A percentile compares a stretch with the other conserved stretches of the same genome.
Conservation (phyloP, 2,113 vertebrate genomes). For the Varanus komodoensis region DNA sequence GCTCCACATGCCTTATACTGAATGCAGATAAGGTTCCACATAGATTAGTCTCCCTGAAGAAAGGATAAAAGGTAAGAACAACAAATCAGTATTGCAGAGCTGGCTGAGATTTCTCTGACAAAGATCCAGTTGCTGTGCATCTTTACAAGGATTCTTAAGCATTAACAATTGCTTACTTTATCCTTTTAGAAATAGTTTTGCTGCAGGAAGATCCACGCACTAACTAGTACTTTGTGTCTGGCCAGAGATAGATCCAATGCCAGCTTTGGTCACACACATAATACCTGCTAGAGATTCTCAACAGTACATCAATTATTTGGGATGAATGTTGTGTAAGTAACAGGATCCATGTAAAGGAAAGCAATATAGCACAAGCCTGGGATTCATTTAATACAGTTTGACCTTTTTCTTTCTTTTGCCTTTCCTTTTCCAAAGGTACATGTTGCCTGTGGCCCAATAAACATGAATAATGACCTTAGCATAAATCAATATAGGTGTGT, state of each 20-base stretch:
- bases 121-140: conserved; percentile 54
- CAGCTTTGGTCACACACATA: conserved; percentile 11
- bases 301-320: background rate
- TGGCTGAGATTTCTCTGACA: conserved; percentile 42
- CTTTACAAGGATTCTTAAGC: background rate
- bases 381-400: background rate
- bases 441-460: background rate
- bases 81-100: conserved; percentile 43
- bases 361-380: background rate
- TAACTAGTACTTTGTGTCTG: background rate
- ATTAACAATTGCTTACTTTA: conserved; percentile 12
- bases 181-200: conserved; percentile 9
- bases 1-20: too few relatives aligned
- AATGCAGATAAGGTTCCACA: background rate
- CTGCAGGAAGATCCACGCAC: background rate
- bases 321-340: conserved; percentile 22
- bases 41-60: background rate
- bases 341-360: conserved; percentile 10
- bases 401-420: too few relatives aligned
- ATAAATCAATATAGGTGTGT: background rate
- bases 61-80: background rate
- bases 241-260: background rate
- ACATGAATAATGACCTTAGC: conserved; percentile 10
- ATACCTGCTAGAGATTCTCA: background rate
- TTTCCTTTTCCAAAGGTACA: too few relatives aligned